Conservation (phyloP, 1,140 invertebrate genomes). For the Mylabris phalerata region DNA sequence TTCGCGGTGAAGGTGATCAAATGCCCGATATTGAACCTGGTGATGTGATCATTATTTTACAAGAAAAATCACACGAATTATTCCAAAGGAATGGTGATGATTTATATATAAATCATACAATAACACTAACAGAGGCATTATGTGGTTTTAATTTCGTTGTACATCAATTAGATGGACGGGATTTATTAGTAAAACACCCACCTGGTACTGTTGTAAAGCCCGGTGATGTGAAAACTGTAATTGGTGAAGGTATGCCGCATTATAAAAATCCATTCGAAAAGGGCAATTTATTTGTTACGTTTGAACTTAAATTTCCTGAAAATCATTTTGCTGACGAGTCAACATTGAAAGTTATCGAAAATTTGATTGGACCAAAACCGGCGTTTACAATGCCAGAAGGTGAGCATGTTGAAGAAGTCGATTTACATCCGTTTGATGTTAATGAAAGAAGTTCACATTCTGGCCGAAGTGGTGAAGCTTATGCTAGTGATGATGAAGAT, state of each 20-base stretch:
- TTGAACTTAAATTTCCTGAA: conserved; percentile 77
- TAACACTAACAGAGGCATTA: conserved; percentile 79
- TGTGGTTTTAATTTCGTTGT: conserved; percentile 83
- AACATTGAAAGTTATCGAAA: conserved; percentile 47
- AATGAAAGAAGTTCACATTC: conserved; percentile 41
- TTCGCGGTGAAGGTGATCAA: conserved; percentile 86
- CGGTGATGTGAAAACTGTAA: conserved; percentile 72
- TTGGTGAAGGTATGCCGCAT: conserved; percentile 85
- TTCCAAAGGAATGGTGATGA: conserved; percentile 73
- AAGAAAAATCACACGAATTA: conserved; percentile 69
- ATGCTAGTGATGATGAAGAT: conserved; percentile 62
- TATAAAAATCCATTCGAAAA: conserved; percentile 75
- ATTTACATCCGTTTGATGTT: conserved; percentile 68
- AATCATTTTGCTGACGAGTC: conserved; percentile 68
- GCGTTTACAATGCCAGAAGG: conserved; percentile 59
- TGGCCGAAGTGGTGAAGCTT: conserved; percentile 53
- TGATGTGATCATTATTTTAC: conserved; percentile 83
- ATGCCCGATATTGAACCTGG: conserved; percentile 75
- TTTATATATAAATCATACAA: conserved; percentile 64
- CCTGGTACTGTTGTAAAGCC: conserved; percentile 71
- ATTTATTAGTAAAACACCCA: conserved; percentile 63
- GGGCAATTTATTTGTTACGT: conserved; percentile 82
- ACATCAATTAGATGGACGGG: conserved; percentile 76
- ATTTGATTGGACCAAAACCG: conserved; percentile 60
- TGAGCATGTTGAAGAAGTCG: conserved; percentile 76